Percentiles rank a stretch among this genome's conserved stretches.
phyloP scores from a whole-genome alignment of 2,113 vertebrate species.

The Hydropotes inermis region DNA sequence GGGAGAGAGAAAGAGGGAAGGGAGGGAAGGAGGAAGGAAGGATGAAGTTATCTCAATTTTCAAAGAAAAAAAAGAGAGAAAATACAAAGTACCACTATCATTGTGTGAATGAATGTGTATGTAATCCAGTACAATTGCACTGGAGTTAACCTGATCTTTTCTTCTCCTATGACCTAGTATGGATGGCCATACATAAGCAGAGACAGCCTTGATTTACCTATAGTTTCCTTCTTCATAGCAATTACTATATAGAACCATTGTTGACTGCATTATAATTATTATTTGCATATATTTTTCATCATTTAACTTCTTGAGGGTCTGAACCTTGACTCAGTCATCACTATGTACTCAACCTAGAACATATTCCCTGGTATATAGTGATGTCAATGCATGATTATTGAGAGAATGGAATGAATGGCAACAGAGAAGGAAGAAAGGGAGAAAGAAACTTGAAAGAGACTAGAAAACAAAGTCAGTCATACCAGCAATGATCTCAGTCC shows the following conservation, averaged over 20 bases:
- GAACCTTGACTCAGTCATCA: neutral
- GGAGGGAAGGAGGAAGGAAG: neutral
- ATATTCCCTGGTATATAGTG: neutral
- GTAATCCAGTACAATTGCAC: neutral
- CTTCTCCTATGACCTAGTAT: neutral
- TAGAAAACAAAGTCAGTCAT: neutral
- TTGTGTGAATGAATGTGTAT: neutral
- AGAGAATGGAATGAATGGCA: neutral
- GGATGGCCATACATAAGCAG: neutral
- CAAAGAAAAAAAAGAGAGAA: neutral
- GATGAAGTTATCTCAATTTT: neutral
- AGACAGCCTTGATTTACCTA: neutral
- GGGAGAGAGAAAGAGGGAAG: neutral
- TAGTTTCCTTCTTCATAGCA: neutral
- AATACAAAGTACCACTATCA: neutral
- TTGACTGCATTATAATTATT: neutral
- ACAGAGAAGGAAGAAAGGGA: neutral
- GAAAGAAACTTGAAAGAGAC: neutral
- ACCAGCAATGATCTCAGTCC: neutral
- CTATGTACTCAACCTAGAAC: neutral
- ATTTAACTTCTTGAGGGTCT: neutral
- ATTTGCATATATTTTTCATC: neutral
- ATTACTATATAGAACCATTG: neutral
- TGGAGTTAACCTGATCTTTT: neutral
- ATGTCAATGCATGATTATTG: neutral